phyloP scores from a whole-genome alignment of 2,113 vertebrate genomes.

The Eulacestoma nigropectus region DNA sequence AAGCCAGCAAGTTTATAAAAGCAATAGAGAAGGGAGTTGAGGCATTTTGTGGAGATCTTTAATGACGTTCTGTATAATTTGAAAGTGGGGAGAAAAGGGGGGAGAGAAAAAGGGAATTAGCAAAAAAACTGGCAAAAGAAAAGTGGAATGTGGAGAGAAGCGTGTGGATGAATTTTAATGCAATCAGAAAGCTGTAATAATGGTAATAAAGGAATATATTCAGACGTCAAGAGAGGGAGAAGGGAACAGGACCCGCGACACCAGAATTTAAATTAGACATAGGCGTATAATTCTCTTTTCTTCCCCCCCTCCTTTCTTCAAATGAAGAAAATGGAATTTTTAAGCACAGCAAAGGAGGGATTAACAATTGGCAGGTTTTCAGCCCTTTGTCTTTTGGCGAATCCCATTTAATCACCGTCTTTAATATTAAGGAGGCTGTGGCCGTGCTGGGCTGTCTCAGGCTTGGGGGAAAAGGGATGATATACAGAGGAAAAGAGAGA shows the following conservation, averaged over 20 bases:
- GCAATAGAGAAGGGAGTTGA: not conserved
- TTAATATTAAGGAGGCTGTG: constrained; percentile 72
- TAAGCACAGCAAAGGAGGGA: constrained; percentile 67
- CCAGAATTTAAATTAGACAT: constrained; percentile 74
- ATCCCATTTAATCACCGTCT: constrained; percentile 68
- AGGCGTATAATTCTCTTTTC: constrained; percentile 39
- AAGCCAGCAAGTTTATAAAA: constrained; percentile 49
- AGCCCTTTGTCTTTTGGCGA: constrained; percentile 70
- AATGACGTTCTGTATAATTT: constrained; percentile 62
- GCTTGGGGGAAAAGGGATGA: constrained; percentile 45
- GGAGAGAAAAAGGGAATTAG: constrained; percentile 59
- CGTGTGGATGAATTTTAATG: constrained; percentile 79
- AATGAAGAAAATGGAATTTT: constrained; percentile 74
- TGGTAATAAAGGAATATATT: constrained; percentile 78
- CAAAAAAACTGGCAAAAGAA: constrained; percentile 58
- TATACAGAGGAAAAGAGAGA: constrained; percentile 60
- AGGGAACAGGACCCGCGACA: constrained; percentile 50
- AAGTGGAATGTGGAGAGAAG: constrained; percentile 66
- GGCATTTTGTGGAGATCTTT: constrained; percentile 50
- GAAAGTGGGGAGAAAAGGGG: constrained; percentile 45
- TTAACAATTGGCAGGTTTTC: constrained; percentile 67
- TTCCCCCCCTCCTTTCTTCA: constrained; percentile 33
- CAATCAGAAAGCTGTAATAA: constrained; percentile 79
- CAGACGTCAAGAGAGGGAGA: constrained; percentile 72
- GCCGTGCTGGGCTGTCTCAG: not conserved